Conservation (phyloP, 2,888 invertebrate genomes). For the Deilephila elpenor region DNA sequence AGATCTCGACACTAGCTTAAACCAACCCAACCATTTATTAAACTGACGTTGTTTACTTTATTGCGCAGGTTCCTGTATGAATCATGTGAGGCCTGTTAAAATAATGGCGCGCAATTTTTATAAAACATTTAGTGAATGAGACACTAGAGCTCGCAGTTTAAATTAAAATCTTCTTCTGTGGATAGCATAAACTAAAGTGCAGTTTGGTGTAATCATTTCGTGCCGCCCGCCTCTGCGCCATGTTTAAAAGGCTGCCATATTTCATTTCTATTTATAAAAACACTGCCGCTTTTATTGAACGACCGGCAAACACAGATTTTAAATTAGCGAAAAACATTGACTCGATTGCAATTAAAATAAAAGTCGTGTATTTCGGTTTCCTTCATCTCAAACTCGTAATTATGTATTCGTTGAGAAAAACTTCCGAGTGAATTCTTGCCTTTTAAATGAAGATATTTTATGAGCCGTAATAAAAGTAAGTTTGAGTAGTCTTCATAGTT, state of each 20-base stretch:
- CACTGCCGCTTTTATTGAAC: conserved; percentile 40
- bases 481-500: neutral
- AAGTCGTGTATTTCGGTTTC: neutral
- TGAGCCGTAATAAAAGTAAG: neutral
- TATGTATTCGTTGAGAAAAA: neutral
- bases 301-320: conserved; percentile 12
- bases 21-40: neutral
- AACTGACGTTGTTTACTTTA: neutral
- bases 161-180: conserved; percentile 48
- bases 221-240: conserved; percentile 45
- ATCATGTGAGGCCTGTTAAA: neutral
- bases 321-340: conserved; percentile 4
- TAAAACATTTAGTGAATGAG: conserved; percentile 35
- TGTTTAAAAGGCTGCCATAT: conserved; percentile 43
- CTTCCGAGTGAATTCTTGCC: neutral
- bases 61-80: neutral
- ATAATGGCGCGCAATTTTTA: conserved; percentile 3
- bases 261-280: conserved; percentile 39
- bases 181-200: conserved; percentile 48
- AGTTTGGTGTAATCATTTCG: conserved; percentile 52
- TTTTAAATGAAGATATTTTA: conserved; percentile 7
- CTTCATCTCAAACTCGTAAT: neutral
- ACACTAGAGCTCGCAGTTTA: conserved; percentile 38
- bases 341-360: conserved; percentile 1
- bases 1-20: neutral